Evolutionary conservation across 2,113 vertebrate species (phyloP).

Genomic region (Dasypus novemcinctus): DNA sequence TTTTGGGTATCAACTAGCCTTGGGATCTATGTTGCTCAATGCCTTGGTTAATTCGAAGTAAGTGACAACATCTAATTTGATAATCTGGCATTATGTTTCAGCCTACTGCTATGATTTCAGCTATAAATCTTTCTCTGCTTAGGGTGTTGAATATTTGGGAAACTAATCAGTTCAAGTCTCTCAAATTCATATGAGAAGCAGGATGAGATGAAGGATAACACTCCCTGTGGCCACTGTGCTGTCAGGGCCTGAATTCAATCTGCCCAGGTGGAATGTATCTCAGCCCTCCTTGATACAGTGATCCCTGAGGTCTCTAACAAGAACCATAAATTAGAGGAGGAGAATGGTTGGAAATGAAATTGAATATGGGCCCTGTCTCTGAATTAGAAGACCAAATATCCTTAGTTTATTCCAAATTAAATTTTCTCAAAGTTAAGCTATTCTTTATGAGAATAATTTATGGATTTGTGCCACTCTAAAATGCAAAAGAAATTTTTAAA

Average conservation of each 20-base stretch:
- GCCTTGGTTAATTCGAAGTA: background rate
- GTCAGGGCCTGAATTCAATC: accelerated
- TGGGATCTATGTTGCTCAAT: background rate
- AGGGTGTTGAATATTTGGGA: background rate
- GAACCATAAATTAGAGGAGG: background rate
- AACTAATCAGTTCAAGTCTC: accelerated
- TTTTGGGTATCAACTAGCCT: background rate
- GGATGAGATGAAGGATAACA: background rate
- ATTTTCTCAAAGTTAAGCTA: constrained; percentile 31
- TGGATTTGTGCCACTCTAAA: background rate
- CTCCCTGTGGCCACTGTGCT: accelerated
- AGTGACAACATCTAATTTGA: background rate
- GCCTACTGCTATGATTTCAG: background rate
- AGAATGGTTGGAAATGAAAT: background rate
- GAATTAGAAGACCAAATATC: background rate
- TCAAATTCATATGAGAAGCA: background rate
- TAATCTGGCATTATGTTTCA: background rate
- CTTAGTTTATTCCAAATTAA: constrained; percentile 53
- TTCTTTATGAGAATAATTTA: constrained; percentile 16
- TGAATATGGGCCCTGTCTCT: background rate
- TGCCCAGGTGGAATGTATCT: background rate
- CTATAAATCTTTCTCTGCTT: background rate
- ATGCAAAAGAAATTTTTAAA: background rate
- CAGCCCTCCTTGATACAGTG: background rate
- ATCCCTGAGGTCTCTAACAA: background rate